Base-by-base conservation (phyloP, 2,797 vertebrate genomes). In the Rhynchotus rufescens region DNA sequence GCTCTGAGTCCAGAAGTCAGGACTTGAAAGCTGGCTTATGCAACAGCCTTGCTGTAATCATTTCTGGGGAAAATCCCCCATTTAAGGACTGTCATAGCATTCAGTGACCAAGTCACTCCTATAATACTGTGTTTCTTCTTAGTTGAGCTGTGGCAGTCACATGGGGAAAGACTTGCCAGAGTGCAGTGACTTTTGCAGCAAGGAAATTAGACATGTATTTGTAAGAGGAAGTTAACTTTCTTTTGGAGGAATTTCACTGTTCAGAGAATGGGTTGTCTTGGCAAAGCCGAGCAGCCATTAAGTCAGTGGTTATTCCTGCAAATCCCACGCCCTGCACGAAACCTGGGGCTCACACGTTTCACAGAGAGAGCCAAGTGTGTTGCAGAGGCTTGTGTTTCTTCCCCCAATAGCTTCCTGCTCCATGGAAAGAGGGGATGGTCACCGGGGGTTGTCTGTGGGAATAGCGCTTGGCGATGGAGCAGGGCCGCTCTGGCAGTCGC, bases 271-370 rank as follows among this genome's bases (percentile, higher is more conserved):
- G 47, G 3, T 51, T 84, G 60, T 80, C 34, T 0, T 65, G 42
- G 32, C 15, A 12, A 73, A 73, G 57, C n/a, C 57, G 59, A 34
- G 22, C 22, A 51, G 21, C 20, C 34, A 40, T 36, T 8, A 66
- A 92, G n/a, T 30, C 60, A 66, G 20, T 42, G 56, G 62, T 68
- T 72, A 2, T 23, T 80, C 49, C 66, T 42, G 62, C 21, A 69
- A 79, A 49, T 21, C 30, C 45, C 7, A 1, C 38, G 38, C 5
- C 38, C 15, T 28, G 11, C 25, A 4, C 1, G 4, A 34, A 49
- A 57, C 28, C 14, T 12, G 44, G 5, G 2, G 7, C 10, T 5
- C n/a, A 3, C 0, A 0, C 0, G 0, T 34, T 52, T 23, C 25
- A 19, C 16, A 38, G 66, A 21, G 76, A 34, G 42, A 26, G 45